Conservation (phyloP, 53 echinoderm and acorn worm genomes). For the Holothuria leucospilota region DNA sequence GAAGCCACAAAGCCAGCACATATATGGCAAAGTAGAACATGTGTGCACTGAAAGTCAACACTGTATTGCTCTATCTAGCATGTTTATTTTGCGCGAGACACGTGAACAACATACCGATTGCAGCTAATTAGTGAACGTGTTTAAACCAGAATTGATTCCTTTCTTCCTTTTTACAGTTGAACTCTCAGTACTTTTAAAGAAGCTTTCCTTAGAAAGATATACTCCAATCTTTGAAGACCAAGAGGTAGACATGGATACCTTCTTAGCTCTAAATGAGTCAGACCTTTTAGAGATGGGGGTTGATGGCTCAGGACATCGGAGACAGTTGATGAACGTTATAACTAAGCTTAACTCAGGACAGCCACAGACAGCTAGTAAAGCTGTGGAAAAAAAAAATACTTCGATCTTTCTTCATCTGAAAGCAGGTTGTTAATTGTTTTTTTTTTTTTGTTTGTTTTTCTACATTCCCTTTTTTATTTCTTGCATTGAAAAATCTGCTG, state of each 20-base stretch:
- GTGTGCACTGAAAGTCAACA: too few species aligned
- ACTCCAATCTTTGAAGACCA: constrained; percentile 97
- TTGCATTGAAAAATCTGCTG: too few species aligned
- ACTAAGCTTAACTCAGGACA: constrained; percentile 79
- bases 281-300: constrained; percentile 95
- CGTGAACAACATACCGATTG: too few species aligned
- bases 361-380: neutral
- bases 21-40: too few species aligned
- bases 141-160: neutral
- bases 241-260: constrained; percentile 99
- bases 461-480: too few species aligned
- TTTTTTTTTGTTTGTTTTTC: too few species aligned
- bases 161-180: constrained; percentile 78
- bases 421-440: too few species aligned
- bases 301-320: constrained; percentile 69
- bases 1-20: too few species aligned
- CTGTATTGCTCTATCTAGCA: too few species aligned
- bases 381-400: neutral
- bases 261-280: constrained; percentile 84
- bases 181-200: constrained; percentile 77
- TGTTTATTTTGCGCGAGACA: too few species aligned
- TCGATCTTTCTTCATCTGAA: too few species aligned
- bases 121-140: too few species aligned
- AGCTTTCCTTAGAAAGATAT: constrained; percentile 88
- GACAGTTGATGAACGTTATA: constrained; percentile 84